Evolutionary conservation across 2,113 vertebrate species (phyloP).

Genomic region (Indri indri): DNA sequence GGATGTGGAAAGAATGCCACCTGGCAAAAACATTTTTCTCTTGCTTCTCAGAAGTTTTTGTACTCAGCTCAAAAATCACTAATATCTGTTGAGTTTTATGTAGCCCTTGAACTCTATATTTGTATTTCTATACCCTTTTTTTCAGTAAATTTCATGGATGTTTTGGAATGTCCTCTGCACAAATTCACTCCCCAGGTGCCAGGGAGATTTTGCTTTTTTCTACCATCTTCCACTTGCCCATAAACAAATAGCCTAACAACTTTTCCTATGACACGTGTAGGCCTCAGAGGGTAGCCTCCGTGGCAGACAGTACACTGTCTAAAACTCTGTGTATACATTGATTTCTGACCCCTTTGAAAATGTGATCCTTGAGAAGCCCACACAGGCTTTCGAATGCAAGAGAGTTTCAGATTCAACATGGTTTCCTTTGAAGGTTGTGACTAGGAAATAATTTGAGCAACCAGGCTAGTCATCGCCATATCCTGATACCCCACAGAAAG

Average conservation of each 20-base stretch:
- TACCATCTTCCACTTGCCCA: not conserved
- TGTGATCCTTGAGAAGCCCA: not conserved
- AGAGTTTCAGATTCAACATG: not conserved
- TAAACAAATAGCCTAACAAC: not conserved
- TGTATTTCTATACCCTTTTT: not conserved
- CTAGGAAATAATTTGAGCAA: conserved; percentile 64
- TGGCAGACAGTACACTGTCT: not conserved
- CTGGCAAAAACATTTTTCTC: not conserved
- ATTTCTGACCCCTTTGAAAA: conserved; percentile 38
- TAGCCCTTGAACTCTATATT: not conserved
- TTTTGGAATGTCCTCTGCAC: not conserved
- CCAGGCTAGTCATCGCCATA: conserved; percentile 26
- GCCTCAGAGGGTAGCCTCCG: not conserved
- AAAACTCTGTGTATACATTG: not conserved
- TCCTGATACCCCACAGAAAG: conserved; percentile 35
- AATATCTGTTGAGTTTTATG: not conserved
- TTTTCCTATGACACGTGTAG: not conserved
- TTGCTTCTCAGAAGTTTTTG: conserved; percentile 21
- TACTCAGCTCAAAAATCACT: conserved; percentile 14
- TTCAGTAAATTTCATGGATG: not conserved
- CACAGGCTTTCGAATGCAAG: not conserved
- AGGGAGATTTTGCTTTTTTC: not conserved
- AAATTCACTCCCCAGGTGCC: not conserved
- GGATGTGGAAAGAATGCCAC: not conserved
- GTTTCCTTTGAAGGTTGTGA: conserved; percentile 29